Conservation (phyloP, 2,113 vertebrate species). For the Odontophorus gujanensis region DNA sequence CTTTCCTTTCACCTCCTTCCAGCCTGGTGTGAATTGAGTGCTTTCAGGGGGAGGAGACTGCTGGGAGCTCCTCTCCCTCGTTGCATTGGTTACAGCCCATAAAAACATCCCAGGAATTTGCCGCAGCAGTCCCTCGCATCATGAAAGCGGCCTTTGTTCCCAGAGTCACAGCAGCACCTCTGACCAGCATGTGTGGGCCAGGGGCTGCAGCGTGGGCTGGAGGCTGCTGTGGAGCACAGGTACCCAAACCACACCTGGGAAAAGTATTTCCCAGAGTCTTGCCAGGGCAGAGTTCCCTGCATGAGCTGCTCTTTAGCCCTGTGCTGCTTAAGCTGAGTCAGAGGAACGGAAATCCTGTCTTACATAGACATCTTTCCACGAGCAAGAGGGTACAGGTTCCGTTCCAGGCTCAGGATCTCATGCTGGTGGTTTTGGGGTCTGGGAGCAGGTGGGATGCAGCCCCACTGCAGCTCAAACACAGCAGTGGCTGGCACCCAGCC, state of each 20-base stretch:
- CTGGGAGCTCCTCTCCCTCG: neutral
- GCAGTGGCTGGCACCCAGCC: conserved; percentile 11
- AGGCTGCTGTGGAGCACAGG: neutral
- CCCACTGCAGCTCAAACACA: neutral
- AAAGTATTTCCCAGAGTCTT: neutral
- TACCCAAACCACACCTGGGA: neutral
- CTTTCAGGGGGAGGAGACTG: conserved; percentile 48
- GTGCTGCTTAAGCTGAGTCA: conserved; percentile 3
- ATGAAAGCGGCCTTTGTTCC: conserved; percentile 52
- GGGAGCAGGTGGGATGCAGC: neutral
- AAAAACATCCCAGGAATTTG: conserved; percentile 58
- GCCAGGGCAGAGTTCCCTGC: fast-evolving
- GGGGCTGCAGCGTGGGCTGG: neutral
- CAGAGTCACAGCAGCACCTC: neutral
- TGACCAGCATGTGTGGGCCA: neutral
- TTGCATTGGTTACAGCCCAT: conserved; percentile 16
- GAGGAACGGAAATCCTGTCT: neutral
- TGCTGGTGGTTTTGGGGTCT: neutral
- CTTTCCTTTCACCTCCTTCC: conserved; percentile 39
- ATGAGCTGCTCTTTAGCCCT: neutral
- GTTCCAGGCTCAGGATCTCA: neutral
- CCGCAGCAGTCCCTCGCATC: neutral
- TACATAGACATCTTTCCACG: neutral
- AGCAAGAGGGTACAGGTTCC: neutral
- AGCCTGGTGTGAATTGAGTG: conserved; percentile 11